Base-by-base conservation (phyloP, 2,797 vertebrate genomes). In the Lithobates sylvaticus region DNA sequence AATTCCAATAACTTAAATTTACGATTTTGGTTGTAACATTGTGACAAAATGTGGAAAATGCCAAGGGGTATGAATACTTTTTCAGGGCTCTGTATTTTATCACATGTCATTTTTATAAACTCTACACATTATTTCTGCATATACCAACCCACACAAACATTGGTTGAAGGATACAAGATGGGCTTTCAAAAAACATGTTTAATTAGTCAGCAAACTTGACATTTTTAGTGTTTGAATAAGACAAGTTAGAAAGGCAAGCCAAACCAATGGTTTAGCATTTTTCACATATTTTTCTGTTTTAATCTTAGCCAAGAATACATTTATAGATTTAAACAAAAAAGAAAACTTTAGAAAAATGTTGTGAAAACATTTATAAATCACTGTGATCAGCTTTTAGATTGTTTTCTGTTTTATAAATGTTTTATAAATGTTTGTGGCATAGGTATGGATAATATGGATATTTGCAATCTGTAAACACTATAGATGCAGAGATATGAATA, bases 171-270 rank as follows among this genome's bases (percentile, higher is more conserved):
- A 91, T 91, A 91, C 88, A 91, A 94, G 89, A 87, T 90, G 89
- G 89, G 81, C 85, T 89, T 89, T 73, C 92, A 91, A 91, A 91
- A 91, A 92, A 93, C 92, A 90, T 89, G 88, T 91, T 96, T 96
- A 96, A 97, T 97, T 97, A 96, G 94, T 90, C 92, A 91, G 92
- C 91, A 93, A 93, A 95, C 93, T 94, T 96, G 95, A 96, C 95
- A 96, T 97, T 97, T 96, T 86, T 91, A 91, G 79, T 94, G 91
- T 90, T 93, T 91, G 88, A 88, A 91, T 90, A 89, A 91, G 90
- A 88, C 77, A 91, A 85, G 83, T 84, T 88, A 89, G 91, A 91
- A 92, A 91, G 89, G 90, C 90, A 91, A 89, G 92, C 90, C 91
- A 91, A 94, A 92, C 90, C 81, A 88, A 87, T 90, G 78, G 92